Evolutionary conservation across 2,113 vertebrate genomes (phyloP).

Genomic region (Fregata magnificens): DNA sequence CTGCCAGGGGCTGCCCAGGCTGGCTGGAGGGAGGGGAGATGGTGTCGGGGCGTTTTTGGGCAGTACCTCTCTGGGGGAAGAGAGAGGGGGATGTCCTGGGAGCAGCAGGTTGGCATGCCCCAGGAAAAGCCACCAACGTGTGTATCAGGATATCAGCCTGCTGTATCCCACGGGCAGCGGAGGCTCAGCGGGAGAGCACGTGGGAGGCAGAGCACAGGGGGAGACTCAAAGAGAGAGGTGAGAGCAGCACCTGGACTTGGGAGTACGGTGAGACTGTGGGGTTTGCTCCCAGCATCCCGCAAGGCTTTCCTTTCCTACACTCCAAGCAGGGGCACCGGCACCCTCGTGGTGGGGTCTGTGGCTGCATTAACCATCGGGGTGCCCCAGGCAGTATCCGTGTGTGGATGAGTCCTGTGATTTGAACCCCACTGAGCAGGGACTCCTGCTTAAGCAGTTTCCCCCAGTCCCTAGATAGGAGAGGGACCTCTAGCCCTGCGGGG

Average conservation of each 20-base stretch:
- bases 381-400: not conserved
- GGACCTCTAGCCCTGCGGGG: not conserved
- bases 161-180: rapidly evolving
- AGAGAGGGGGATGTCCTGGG: not conserved
- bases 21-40: not conserved
- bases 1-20: not conserved
- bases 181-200: rapidly evolving
- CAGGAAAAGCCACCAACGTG: not conserved
- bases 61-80: not conserved
- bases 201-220: not conserved
- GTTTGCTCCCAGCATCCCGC: not conserved
- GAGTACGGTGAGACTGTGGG: not conserved
- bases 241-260: not conserved
- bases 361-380: not conserved
- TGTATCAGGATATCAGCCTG: not conserved
- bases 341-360: not conserved
- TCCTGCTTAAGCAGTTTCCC: not conserved
- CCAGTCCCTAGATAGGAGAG: not conserved
- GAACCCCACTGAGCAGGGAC: rapidly evolving
- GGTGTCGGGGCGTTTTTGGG: rapidly evolving
- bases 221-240: not conserved
- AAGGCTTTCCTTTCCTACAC: not conserved
- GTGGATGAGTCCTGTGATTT: not conserved
- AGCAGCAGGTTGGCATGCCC: not conserved
- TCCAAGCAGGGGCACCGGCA: not conserved